Percentiles rank a stretch among this genome's conserved stretches.
Conservation (phyloP, 2,888 invertebrate genomes). For the Iphiclides podalirius region DNA sequence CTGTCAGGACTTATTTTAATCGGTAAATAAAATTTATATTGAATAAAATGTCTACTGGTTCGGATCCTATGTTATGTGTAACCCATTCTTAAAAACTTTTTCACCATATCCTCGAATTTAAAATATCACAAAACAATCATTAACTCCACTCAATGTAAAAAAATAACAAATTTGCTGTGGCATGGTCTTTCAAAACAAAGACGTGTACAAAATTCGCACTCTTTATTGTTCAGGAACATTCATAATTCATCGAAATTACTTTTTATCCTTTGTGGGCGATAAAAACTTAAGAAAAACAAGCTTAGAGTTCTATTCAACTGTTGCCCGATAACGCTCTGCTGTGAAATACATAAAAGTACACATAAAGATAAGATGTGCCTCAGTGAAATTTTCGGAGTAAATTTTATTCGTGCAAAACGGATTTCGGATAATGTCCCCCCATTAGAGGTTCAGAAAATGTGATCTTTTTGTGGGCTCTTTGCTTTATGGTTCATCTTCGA, state of each 20-base stretch:
- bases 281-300: conserved; percentile 47
- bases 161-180: too few species aligned
- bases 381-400: conserved; percentile 56
- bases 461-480: conserved; percentile 45
- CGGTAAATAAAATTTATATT: not conserved
- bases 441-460: conserved; percentile 62
- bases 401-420: conserved; percentile 63
- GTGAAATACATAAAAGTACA: conserved; percentile 65
- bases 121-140: conserved; percentile 42
- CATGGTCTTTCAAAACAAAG: too few species aligned
- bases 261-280: conserved; percentile 51
- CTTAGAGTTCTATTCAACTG: conserved; percentile 55
- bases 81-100: conserved; percentile 35
- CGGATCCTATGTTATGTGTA: not conserved
- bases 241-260: conserved; percentile 60
- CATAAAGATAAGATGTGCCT: conserved; percentile 65
- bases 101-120: conserved; percentile 36
- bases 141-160: not conserved
- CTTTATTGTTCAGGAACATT: conserved; percentile 49
- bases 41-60: not conserved
- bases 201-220: conserved; percentile 25
- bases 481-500: conserved; percentile 17
- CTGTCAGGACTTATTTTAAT: too few species aligned
- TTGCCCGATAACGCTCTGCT: conserved; percentile 59
- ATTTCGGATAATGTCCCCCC: conserved; percentile 65